Evolutionary conservation across 2,888 invertebrate genomes (phyloP), one percentile per base, ranked within the genome.

Genomic region (Barypeithes pellucidus): DNA sequence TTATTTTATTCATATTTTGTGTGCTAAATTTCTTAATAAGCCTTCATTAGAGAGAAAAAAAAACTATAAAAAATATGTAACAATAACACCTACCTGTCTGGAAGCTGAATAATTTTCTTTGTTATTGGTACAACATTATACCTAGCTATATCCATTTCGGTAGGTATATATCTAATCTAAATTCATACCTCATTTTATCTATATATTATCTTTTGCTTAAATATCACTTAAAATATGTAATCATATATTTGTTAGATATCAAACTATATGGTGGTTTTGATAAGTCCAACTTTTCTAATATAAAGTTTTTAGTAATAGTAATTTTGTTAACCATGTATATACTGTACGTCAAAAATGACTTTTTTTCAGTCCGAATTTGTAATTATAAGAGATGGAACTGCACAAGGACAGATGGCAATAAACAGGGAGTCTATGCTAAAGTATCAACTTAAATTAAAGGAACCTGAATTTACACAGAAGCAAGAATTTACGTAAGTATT

Each of bases 381-480:
- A 29, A 86, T 90, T 67, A 87, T 89, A 3, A 85, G 91, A 75
- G 89, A 89, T 79, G 89, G 88, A 78, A 88, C 90, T 77, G 89
- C 90, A 36, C 88, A 88, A 79, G 89, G 89, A 41, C 80, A 81
- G 76, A 79, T 80, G 65, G 75, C 77, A 87, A 92, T 83, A 29
- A 86, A 85, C 52, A 88, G 95, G 79, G 95, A 95, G 84, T 94
- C 92, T 72, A 90, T 93, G 54, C 91, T 95, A 62, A 90, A 92
- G 75, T 90, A 92, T 82, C 92, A 94, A 82, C 92, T 95, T 90
- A 89, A 90, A 74, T 90, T 93, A 80, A 92, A 92, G 82, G 94
- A 95, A 82, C 89, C 90, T 77, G 93, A 94, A 77, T 95, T 93
- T 83, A 94, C 93, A 18, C 80, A 84, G 72, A 81, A 83, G 16